Evolutionary conservation across 2,888 invertebrate genomes (phyloP).

Genomic region (Ochlodes sylvanus): DNA sequence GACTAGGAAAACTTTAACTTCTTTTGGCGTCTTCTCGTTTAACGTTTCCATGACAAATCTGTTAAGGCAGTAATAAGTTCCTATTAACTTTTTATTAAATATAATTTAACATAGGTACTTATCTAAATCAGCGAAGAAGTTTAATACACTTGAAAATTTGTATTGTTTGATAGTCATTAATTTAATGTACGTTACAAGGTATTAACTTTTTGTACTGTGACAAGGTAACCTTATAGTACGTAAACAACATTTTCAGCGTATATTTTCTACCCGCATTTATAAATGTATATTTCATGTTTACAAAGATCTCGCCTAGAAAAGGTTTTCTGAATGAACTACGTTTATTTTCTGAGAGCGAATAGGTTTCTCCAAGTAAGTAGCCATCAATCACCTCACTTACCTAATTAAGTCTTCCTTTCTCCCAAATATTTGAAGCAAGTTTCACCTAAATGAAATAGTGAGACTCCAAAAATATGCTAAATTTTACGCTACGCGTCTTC

Average conservation of each 20-base stretch:
- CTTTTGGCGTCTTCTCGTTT: no score
- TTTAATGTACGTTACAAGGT: no score
- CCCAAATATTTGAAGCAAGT: conserved; percentile 22
- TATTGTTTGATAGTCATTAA: no score
- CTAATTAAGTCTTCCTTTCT: conserved; percentile 37
- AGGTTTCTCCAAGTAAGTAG: conserved; percentile 32
- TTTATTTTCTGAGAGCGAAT: conserved; percentile 34
- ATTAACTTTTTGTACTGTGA: no score
- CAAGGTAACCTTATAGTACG: no score
- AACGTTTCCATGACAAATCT: no score
- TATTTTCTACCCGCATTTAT: background rate
- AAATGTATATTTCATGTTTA: conserved; percentile 13
- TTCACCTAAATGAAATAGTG: conserved; percentile 22
- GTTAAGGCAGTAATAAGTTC: no score
- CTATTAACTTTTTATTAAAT: no score
- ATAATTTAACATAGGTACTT: no score
- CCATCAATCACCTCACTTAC: conserved; percentile 38
- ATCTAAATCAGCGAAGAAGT: no score
- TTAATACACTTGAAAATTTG: no score
- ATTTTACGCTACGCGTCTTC: background rate
- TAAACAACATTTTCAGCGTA: background rate
- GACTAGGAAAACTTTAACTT: no score
- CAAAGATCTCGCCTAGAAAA: conserved; percentile 25
- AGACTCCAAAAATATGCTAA: background rate
- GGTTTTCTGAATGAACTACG: conserved; percentile 23